phyloP scores from a whole-genome alignment of 2,113 vertebrate genomes.

The Capra hircus region DNA sequence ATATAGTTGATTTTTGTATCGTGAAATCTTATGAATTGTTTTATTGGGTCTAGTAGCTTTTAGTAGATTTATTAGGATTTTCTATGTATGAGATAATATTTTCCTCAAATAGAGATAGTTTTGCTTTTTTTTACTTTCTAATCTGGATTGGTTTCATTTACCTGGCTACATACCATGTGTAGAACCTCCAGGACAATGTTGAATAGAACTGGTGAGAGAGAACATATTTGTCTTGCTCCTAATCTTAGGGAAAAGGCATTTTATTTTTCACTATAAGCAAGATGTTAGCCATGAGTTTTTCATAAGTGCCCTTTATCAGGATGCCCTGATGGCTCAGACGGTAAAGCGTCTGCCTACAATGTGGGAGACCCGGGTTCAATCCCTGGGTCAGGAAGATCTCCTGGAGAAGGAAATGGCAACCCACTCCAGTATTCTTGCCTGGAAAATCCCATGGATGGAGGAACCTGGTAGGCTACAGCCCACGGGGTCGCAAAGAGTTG shows the following conservation, averaged over 20 bases:
- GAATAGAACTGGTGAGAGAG: not conserved
- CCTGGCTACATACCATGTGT: not conserved
- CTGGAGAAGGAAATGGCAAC: not conserved
- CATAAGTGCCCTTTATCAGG: not conserved
- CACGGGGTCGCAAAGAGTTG: not conserved
- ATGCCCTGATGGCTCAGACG: not conserved
- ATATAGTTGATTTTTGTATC: not conserved
- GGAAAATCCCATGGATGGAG: not conserved
- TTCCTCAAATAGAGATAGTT: not conserved
- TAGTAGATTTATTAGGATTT: not conserved
- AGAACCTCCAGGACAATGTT: not conserved
- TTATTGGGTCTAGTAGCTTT: not conserved
- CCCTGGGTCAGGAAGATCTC: not conserved
- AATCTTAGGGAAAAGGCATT: not conserved
- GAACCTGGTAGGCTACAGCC: not conserved
- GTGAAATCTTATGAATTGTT: not conserved
- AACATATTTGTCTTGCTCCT: not conserved
- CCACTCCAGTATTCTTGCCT: not conserved
- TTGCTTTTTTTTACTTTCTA: not conserved
- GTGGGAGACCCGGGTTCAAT: fast-evolving
- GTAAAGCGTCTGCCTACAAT: not conserved
- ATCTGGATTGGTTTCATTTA: not conserved
- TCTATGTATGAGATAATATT: not conserved
- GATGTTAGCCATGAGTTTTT: not conserved
- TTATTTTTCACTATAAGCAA: not conserved